Base-by-base conservation (phyloP, 1,140 invertebrate species). In the Platyura marginata region DNA sequence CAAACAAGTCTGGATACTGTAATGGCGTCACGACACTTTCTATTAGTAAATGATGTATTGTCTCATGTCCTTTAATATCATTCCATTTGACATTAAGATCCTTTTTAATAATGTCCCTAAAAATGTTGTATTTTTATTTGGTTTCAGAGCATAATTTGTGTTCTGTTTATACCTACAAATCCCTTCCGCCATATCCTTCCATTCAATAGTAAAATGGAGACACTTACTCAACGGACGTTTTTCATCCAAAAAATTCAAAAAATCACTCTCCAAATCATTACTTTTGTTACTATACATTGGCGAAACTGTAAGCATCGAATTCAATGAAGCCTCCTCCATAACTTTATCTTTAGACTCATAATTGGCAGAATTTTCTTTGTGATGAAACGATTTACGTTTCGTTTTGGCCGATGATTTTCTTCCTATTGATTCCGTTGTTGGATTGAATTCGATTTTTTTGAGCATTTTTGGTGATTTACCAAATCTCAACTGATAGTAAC, bases 21-120 rank as follows among this genome's bases (percentile, higher is more conserved):
- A 76, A 67, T 2, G 89, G 87, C 62, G 87, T 90, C 4, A 93
- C 70, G 0, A 90, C 75, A 2, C 89, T 79, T 65, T 95, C 89
- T 65, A 88, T 81, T n/a, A 98, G 63, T 16, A 88, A 59, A 48
- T 68, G 71, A 55, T 94, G 92, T 1, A 86, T 84, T 9, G 76
- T 66, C 5, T 75, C 67, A 43, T 95, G 63, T 41, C 91, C 92
- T 42, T 74, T 76, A 25, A 85, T 69, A 47, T 83, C 77, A 0
- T 67, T 56, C 74, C 88, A 81, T 48, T 72, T 70, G 40, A 81
- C 67, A 0, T 49, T 56, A 0, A 56, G 45, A 0, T 56, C 54
- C 44, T 53, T 58, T 21, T 59, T 52, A 16, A 45, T 25, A 4
- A 45, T 29, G 23, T 45, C 40, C 16, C 34, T 45, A 16, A 32